A percentile compares a stretch with the other conserved stretches of the same genome.
These are phyloP conservation scores for Chionis minor DNA, from an alignment of 2,113 vertebrate species.

Conservation along the genomic window DNA sequence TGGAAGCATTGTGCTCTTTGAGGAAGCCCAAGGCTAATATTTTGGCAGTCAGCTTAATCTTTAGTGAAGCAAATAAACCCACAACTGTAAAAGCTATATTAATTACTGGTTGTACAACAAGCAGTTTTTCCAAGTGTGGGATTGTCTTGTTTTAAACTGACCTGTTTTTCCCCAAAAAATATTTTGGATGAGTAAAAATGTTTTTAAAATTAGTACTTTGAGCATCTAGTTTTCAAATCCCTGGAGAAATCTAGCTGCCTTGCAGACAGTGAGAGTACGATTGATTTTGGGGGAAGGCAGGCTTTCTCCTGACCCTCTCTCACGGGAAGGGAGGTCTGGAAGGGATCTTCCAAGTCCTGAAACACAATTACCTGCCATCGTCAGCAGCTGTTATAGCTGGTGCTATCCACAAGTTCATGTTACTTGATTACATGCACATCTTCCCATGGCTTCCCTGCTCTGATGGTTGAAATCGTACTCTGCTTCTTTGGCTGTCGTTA, in stretches of 20 bases:
- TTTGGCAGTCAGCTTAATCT: background rate
- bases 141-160: background rate
- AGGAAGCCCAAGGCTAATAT: background rate
- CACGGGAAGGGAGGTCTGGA: background rate
- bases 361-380: background rate
- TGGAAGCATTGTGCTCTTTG: background rate
- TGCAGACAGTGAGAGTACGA: background rate
- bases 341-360: background rate
- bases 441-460: accelerated
- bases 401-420: background rate
- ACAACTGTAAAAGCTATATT: background rate
- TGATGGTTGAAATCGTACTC: background rate
- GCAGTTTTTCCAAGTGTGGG: background rate
- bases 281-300: background rate
- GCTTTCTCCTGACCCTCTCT: background rate
- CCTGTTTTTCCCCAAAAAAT: background rate
- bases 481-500: accelerated
- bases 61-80: background rate
- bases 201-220: background rate
- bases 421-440: background rate
- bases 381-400: background rate
- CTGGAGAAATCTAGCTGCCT: background rate
- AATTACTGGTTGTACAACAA: background rate
- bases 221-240: background rate
- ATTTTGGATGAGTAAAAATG: background rate